These are phyloP conservation scores for Junonia oenone DNA, from an alignment of 2,888 invertebrate species.

Conservation along the genomic window DNA sequence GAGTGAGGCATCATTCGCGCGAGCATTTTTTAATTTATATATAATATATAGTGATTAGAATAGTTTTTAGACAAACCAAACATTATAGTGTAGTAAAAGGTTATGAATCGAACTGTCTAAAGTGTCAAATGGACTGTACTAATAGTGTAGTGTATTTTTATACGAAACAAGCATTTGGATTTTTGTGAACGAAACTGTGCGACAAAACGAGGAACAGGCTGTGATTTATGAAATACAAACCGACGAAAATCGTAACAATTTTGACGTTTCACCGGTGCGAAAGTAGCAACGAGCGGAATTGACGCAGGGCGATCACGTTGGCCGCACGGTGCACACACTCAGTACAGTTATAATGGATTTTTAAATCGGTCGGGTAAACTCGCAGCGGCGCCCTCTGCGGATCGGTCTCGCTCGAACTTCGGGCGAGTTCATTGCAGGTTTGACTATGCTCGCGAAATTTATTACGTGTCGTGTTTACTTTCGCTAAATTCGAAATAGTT, in stretches of 20 bases:
- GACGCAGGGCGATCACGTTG: conserved; percentile 44
- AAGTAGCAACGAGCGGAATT: conserved; percentile 50
- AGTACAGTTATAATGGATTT: conserved; percentile 41
- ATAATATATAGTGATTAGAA: conserved; percentile 52
- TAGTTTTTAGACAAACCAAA: conserved; percentile 46
- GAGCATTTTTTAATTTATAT: conserved; percentile 59
- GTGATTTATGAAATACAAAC: conserved; percentile 47
- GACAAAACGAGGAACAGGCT: conserved; percentile 47
- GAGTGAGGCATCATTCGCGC: conserved; percentile 58
- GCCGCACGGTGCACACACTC: conserved; percentile 32
- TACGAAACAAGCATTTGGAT: conserved; percentile 48
- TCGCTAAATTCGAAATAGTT: conserved; percentile 43
- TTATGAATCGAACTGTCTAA: conserved; percentile 46
- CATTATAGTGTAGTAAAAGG: conserved; percentile 48
- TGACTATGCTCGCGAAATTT: conserved; percentile 52
- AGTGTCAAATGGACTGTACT: conserved; percentile 50
- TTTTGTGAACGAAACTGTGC: conserved; percentile 44
- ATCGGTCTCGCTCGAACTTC: conserved; percentile 52
- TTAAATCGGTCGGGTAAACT: conserved; percentile 40
- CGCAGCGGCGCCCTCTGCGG: conserved; percentile 60
- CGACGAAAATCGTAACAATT: conserved; percentile 38
- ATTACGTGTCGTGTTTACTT: conserved; percentile 68
- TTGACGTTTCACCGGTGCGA: conserved; percentile 63
- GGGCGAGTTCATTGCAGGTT: conserved; percentile 45
- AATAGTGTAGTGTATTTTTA: conserved; percentile 54